Conservation (phyloP, 2,113 vertebrate species). For the Hucho hucho region DNA sequence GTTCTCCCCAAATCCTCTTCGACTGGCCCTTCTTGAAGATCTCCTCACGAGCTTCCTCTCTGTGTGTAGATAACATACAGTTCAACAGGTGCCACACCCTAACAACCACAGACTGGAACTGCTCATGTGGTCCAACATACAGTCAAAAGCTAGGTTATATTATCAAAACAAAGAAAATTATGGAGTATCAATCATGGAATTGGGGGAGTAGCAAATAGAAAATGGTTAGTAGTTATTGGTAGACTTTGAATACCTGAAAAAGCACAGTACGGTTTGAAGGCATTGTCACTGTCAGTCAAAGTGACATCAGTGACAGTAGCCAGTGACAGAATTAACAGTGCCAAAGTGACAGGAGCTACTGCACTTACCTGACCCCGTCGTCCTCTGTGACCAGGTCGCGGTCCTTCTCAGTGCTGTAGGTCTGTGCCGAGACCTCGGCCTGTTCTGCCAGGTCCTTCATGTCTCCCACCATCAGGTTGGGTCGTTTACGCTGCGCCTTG, state of each 20-base stretch:
- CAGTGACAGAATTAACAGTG: neutral
- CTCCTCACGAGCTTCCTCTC: constrained; percentile 88
- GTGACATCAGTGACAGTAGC: neutral
- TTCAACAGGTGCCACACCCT: neutral
- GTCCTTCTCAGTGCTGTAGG: constrained; percentile 83
- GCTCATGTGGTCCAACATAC: too few relatives aligned
- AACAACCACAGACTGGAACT: neutral
- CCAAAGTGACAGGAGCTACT: too few relatives aligned
- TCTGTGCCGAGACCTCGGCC: constrained; percentile 76
- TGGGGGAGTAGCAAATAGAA: too few relatives aligned
- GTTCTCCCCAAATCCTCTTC: constrained; percentile 97
- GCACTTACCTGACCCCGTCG: constrained; percentile 86
- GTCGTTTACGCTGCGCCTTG: constrained; percentile 90
- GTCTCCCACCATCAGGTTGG: constrained; percentile 81
- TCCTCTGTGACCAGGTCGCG: constrained; percentile 87
- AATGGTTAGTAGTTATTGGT: too few relatives aligned
- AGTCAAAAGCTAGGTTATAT: too few relatives aligned
- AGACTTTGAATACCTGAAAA: neutral
- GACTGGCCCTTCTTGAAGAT: constrained; percentile 98
- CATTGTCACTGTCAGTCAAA: too few relatives aligned
- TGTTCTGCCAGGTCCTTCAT: constrained; percentile 84
- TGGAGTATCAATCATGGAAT: too few relatives aligned
- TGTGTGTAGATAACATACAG: constrained; percentile 48
- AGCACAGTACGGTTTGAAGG: neutral
- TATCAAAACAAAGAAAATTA: too few relatives aligned